Percentiles rank a stretch among this genome's conserved stretches.
Conservation (phyloP, 1,140 invertebrate species). For the Diplogasteroides magnus region DNA sequence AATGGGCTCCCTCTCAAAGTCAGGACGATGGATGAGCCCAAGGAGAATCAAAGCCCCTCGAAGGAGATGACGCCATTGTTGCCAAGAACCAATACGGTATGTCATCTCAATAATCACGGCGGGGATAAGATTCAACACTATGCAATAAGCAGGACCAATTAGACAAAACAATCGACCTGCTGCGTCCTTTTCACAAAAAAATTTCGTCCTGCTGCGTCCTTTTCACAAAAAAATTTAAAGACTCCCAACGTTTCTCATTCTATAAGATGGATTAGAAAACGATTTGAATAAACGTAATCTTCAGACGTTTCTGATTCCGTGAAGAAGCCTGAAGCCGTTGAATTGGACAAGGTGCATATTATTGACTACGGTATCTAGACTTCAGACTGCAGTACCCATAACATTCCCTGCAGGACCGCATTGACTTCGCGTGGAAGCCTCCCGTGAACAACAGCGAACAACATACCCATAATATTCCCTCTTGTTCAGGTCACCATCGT, state of each 20-base stretch:
- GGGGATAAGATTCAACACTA: neutral
- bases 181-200: constrained; percentile 78
- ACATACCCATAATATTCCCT: constrained; percentile 78
- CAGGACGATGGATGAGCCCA: constrained; percentile 81
- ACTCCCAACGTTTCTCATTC: no score
- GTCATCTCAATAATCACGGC: constrained; percentile 57
- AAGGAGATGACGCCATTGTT: constrained; percentile 82
- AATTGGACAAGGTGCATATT: no score
- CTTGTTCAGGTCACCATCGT: constrained; percentile 65
- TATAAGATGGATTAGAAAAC: no score
- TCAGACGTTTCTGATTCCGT: no score
- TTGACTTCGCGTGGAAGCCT: no score
- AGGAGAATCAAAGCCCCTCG: constrained; percentile 84
- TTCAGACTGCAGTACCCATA: no score
- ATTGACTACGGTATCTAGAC: no score
- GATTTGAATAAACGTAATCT: no score
- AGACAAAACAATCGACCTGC: constrained; percentile 74
- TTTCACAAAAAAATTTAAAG: constrained; percentile 84
- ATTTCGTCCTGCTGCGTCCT: constrained; percentile 81
- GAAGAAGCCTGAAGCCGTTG: no score
- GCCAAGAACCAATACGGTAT: no score
- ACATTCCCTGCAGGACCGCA: no score
- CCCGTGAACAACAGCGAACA: constrained; percentile 90
- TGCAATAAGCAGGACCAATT: constrained; percentile 51
- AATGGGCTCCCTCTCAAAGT: constrained; percentile 88